Percentiles rank a stretch among this genome's conserved stretches.
Evolutionary conservation across 2,113 vertebrate genomes (phyloP).

Genomic region (Chrysemys picta): DNA sequence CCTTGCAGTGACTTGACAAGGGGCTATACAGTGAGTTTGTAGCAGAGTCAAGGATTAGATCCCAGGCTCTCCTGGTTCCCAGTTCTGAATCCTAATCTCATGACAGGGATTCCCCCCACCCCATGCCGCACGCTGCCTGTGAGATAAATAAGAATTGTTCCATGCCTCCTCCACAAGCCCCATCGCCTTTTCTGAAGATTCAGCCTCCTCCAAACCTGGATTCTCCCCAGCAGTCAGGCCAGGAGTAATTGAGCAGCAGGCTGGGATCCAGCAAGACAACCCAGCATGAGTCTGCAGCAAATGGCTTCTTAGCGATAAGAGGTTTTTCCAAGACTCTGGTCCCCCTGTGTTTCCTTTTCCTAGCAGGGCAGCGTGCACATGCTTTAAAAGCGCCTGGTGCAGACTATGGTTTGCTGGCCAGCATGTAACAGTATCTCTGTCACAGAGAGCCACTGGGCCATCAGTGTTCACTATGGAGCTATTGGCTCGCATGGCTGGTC

Average conservation of each 20-base stretch:
- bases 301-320: background rate
- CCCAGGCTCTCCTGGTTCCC: background rate
- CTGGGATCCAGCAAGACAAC: background rate
- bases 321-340: background rate
- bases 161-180: background rate
- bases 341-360: background rate
- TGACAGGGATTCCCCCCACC: background rate
- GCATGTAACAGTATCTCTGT: background rate
- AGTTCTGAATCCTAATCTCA: background rate
- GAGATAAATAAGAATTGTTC: background rate
- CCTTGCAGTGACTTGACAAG: background rate
- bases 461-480: background rate
- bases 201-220: accelerated
- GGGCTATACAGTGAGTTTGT: background rate
- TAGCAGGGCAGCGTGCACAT: background rate
- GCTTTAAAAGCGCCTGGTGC: accelerated
- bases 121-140: background rate
- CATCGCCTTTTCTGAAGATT: background rate
- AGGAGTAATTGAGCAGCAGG: background rate
- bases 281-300: background rate
- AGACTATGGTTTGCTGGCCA: background rate
- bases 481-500: background rate
- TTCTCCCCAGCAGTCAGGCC: no score
- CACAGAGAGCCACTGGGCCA: background rate
- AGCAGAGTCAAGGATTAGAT: background rate